These are phyloP conservation scores for Laodelphax striatellus DNA, from an alignment of 1,140 invertebrate genomes.

Conservation along the genomic window DNA sequence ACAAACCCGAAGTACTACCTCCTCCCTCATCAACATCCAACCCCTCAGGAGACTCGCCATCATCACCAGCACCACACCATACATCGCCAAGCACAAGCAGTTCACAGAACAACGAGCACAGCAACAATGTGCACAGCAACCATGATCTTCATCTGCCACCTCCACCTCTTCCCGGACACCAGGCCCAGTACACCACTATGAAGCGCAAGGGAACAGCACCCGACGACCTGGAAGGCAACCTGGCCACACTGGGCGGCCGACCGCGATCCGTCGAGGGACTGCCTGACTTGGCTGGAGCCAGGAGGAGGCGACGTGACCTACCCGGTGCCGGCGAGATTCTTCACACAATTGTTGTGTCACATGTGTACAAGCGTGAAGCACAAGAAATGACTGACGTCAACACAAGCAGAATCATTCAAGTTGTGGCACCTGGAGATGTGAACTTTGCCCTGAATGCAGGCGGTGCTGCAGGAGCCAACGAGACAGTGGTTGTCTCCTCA, in stretches of 20 bases:
- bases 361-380: conserved; percentile 73
- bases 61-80: conserved; percentile 49
- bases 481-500: conserved; percentile 65
- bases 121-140: conserved; percentile 29
- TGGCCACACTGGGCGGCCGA: conserved; percentile 67
- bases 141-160: conserved; percentile 65
- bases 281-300: conserved; percentile 52
- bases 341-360: conserved; percentile 40
- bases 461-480: conserved; percentile 47
- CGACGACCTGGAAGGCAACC: conserved; percentile 51
- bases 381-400: conserved; percentile 91
- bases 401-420: conserved; percentile 80
- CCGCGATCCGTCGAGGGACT: conserved; percentile 69
- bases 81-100: conserved; percentile 12
- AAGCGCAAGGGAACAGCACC: conserved; percentile 62
- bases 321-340: conserved; percentile 37
- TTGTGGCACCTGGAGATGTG: conserved; percentile 85
- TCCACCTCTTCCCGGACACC: conserved; percentile 64
- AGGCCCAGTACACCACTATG: conserved; percentile 60
- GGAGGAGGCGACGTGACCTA: conserved; percentile 44
- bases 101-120: conserved; percentile 27
- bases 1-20: conserved; percentile 63
- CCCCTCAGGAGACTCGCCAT: conserved; percentile 26
- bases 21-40: conserved; percentile 47
- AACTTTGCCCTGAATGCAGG: conserved; percentile 74